Evolutionary conservation across 2,888 invertebrate genomes (phyloP).

Genomic region (Sylvicola fuscatus): DNA sequence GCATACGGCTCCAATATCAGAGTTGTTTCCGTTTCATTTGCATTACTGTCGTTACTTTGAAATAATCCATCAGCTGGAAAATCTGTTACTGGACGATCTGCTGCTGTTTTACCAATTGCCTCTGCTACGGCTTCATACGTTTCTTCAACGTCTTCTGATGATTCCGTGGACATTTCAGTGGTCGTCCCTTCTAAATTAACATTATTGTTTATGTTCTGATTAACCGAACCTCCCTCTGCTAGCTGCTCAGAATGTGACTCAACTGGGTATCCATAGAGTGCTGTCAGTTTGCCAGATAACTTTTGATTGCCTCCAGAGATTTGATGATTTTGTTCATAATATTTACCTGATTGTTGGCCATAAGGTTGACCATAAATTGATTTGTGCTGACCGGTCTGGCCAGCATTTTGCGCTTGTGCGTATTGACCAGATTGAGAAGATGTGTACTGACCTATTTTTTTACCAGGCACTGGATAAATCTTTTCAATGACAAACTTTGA

Average conservation of each 20-base stretch:
- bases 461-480: slow-evolving; percentile 16
- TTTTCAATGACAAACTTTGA: slow-evolving; percentile 19
- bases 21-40: slow-evolving; percentile 14
- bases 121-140: slow-evolving; percentile 10
- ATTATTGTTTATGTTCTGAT: no score
- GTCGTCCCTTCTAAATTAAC: not conserved
- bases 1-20: slow-evolving; percentile 42
- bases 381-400: no score
- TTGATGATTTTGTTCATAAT: not conserved
- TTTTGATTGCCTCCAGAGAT: not conserved
- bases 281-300: no score
- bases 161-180: not conserved
- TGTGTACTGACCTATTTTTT: not conserved
- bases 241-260: not conserved
- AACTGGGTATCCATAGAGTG: no score
- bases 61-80: slow-evolving; percentile 17
- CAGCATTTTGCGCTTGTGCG: no score
- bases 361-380: no score
- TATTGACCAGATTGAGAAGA: no score
- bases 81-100: slow-evolving; percentile 17
- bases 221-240: not conserved
- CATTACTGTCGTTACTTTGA: not conserved
- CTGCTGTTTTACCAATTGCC: slow-evolving; percentile 13
- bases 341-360: no score
- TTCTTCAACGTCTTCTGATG: slow-evolving; percentile 1